Conservation (phyloP, 2,113 vertebrate species). For the Festucalex cinctus region DNA sequence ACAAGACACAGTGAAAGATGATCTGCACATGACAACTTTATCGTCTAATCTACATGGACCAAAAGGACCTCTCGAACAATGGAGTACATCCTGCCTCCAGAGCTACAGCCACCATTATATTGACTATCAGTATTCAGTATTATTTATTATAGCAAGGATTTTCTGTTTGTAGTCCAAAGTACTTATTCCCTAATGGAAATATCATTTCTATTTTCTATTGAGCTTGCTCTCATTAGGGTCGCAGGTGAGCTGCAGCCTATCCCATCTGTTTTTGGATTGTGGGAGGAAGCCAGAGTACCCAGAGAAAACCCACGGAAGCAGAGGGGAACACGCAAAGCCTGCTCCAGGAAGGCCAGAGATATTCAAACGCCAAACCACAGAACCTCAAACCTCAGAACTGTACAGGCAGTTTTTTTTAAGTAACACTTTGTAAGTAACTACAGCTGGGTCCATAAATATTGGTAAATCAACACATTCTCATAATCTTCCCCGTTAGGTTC, state of each 20-base stretch:
- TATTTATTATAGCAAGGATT: not conserved
- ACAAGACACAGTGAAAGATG: conserved; percentile 24
- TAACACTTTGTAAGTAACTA: not conserved
- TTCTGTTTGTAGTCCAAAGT: not conserved
- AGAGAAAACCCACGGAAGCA: not conserved
- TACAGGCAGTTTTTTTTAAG: not conserved
- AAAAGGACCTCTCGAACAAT: conserved; percentile 19
- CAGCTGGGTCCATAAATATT: no score
- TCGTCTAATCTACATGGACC: conserved; percentile 11
- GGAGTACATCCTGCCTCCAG: not conserved
- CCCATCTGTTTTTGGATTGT: not conserved
- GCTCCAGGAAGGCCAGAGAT: not conserved
- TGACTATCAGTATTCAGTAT: not conserved
- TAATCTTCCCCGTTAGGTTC: no score
- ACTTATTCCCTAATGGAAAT: not conserved
- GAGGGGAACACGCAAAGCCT: not conserved
- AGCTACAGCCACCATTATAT: not conserved
- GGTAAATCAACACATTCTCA: no score
- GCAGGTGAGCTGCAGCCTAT: not conserved
- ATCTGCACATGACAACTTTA: conserved; percentile 25
- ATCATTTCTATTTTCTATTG: not conserved
- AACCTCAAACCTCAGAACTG: not conserved
- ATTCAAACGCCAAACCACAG: not conserved
- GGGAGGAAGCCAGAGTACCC: not conserved
- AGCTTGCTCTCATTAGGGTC: not conserved